phyloP scores from a whole-genome alignment of 2,888 invertebrate genomes.

The Nudaria mundana region DNA sequence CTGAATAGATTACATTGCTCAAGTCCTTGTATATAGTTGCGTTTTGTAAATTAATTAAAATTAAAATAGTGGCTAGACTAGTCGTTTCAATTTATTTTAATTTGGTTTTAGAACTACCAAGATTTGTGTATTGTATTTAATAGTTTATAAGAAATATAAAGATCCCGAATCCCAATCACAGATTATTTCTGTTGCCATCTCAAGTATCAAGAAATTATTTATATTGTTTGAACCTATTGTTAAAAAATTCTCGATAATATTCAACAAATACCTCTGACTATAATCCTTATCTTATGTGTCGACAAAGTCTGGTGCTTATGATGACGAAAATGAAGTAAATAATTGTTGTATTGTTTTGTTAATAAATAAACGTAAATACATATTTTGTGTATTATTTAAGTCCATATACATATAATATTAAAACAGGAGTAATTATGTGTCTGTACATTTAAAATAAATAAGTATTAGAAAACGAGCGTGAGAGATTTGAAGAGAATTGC shows the following conservation, averaged over 20 bases:
- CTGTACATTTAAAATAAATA: not conserved
- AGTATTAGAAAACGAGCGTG: not conserved
- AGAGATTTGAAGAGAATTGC: too few relatives aligned
- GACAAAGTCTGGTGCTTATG: constrained; percentile 26
- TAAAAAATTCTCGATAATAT: constrained; percentile 15
- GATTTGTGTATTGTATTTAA: not conserved
- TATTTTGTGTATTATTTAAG: constrained; percentile 9
- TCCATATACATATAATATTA: too few relatives aligned
- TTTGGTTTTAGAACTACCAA: too few relatives aligned
- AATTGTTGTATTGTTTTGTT: constrained; percentile 31
- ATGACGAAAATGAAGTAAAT: constrained; percentile 8
- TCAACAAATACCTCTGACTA: constrained; percentile 30
- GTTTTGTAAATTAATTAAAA: constrained; percentile 32
- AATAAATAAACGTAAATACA: constrained; percentile 24
- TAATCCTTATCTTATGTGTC: constrained; percentile 5
- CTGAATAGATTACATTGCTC: constrained; percentile 46
- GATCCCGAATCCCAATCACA: too few relatives aligned
- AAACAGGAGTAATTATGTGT: too few relatives aligned
- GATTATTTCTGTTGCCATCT: too few relatives aligned
- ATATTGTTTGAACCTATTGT: too few relatives aligned
- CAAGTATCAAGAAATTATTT: too few relatives aligned
- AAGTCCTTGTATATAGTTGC: constrained; percentile 41
- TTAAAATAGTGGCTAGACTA: constrained; percentile 56
- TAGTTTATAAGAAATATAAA: not conserved
- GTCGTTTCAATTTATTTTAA: constrained; percentile 65